Evolutionary conservation across 2,797 vertebrate genomes (phyloP).

Genomic region (Sebastiscus tertius): DNA sequence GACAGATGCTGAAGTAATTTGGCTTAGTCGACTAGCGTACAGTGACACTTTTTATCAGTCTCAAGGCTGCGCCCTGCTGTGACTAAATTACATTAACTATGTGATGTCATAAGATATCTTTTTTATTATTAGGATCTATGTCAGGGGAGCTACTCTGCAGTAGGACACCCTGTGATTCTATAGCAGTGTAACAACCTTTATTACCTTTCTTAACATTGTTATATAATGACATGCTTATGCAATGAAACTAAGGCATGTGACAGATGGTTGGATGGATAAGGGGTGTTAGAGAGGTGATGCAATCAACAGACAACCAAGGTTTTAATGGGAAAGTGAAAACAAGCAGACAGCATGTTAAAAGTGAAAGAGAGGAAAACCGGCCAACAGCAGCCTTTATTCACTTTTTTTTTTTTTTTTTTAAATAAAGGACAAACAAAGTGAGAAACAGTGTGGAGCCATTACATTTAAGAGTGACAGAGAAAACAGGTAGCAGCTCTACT

Average conservation of each 20-base stretch:
- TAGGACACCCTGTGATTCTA: not conserved
- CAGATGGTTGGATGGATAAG: slow-evolving; percentile 53
- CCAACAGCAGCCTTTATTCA: slow-evolving; percentile 75
- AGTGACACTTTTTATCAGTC: slow-evolving; percentile 45
- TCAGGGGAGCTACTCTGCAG: not conserved
- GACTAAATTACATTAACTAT: slow-evolving; percentile 6
- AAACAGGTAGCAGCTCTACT: not conserved
- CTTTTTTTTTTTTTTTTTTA: slow-evolving; percentile 24
- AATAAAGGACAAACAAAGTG: slow-evolving; percentile 42
- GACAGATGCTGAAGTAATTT: slow-evolving; percentile 25
- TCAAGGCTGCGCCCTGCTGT: slow-evolving; percentile 23
- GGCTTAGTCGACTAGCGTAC: slow-evolving; percentile 18
- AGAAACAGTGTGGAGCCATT: slow-evolving; percentile 15
- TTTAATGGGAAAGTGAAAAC: slow-evolving; percentile 53
- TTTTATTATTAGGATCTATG: slow-evolving; percentile 20
- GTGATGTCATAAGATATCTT: slow-evolving; percentile 2
- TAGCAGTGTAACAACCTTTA: not conserved
- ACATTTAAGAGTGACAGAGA: slow-evolving; percentile 46
- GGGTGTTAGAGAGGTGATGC: slow-evolving; percentile 37
- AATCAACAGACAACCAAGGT: slow-evolving; percentile 31
- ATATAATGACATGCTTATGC: slow-evolving; percentile 33
- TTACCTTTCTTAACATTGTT: slow-evolving; percentile 19
- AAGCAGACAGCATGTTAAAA: slow-evolving; percentile 40
- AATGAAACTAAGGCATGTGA: slow-evolving; percentile 21
- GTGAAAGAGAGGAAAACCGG: slow-evolving; percentile 45